Evolutionary conservation across 2,797 vertebrate genomes (phyloP).

Genomic region (Microtus agrestis): DNA sequence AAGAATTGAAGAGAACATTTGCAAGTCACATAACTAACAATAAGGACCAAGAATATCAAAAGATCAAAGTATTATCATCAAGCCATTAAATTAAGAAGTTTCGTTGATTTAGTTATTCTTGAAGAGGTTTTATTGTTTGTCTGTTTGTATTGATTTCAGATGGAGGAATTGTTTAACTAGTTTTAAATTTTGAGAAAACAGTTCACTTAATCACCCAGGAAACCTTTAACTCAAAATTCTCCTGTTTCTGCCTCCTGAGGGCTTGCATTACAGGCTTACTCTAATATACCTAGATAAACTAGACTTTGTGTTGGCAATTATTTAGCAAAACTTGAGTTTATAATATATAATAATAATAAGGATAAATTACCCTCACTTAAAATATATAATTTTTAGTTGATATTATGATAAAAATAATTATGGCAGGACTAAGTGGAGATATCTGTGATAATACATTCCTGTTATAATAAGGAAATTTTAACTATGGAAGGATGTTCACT

Average conservation of each 20-base stretch:
- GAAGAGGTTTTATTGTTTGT: neutral
- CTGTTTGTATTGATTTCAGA: neutral
- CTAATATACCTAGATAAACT: neutral
- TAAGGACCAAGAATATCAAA: neutral
- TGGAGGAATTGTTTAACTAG: neutral
- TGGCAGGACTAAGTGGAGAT: neutral
- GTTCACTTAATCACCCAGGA: neutral
- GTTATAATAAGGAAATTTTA: neutral
- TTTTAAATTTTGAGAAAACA: neutral
- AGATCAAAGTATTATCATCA: neutral
- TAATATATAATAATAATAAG: neutral
- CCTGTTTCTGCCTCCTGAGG: neutral
- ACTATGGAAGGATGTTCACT: neutral
- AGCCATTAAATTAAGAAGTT: neutral
- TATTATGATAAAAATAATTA: constrained; percentile 12
- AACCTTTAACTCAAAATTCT: neutral
- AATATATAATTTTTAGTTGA: neutral
- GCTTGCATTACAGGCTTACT: neutral
- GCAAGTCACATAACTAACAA: neutral
- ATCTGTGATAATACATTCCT: neutral
- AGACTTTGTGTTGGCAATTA: neutral
- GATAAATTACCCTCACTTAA: constrained; percentile 17
- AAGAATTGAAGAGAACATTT: neutral
- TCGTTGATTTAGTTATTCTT: constrained; percentile 3
- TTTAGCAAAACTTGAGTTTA: constrained; percentile 5